Base-by-base conservation (phyloP, 2,113 vertebrate species). In the Elgaria multicarinata region DNA sequence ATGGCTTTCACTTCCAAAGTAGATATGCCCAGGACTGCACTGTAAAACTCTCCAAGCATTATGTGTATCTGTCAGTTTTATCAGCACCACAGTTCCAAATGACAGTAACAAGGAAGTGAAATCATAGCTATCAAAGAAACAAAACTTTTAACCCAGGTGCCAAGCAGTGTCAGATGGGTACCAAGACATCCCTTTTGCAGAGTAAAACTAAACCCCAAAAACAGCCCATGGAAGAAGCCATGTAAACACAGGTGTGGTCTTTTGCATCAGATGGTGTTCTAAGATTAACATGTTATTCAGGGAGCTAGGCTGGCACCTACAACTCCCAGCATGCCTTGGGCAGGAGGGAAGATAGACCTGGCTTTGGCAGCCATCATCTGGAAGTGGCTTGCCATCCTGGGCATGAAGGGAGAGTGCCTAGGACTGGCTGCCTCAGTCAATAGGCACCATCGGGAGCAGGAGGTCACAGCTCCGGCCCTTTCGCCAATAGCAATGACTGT, bases 81-180 rank as follows among this genome's bases (percentile, higher is more conserved):
- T 28, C 22, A 75, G 24, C 72, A 13, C 18, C n/a, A 50, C 55
- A 12, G 20, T 69, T 69, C 3, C 36, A 24, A 83, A 64, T 66
- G 20, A n/a, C n/a, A n/a, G 66, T 67, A 72, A 77, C 58, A 42
- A 83, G 81, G 88, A 76, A 67, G n/a, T 69, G 72, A 84, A 77
- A 39, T 83, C 42, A 36, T 16, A 83, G 31, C 33, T 39, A 64
- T 18, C 46, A 18, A 76, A n/a, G 33, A 39, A 36, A 75, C 16
- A 62, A 53, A 77, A 58, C 55, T 77, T 77, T 42, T 67, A 77
- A 84, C 85, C 4, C 36, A 77, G n/a, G 16, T 31, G 20, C 42
- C 39, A 39, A 50, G 12, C 9, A 16, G 26, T 89, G 85, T 85
- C 88, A 22, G 88, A 89, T 85, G 81, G 88, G 80, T 69, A 83